These are phyloP conservation scores for Agriopis marginaria DNA, from an alignment of 2,888 invertebrate species.

Conservation along the genomic window DNA sequence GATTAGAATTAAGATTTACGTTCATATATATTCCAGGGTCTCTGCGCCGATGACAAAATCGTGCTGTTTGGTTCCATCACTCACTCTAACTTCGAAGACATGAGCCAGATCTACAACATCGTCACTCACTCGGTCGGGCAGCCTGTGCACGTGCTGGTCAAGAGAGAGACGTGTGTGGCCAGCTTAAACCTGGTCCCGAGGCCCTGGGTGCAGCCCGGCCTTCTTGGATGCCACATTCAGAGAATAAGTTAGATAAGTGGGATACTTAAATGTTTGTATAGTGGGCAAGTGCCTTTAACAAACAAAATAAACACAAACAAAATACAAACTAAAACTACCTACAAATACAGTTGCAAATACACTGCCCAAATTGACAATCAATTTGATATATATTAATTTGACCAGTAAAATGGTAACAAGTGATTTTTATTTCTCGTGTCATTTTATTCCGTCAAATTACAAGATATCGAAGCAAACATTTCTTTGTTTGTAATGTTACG, in stretches of 20 bases:
- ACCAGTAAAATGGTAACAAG: too few relatives aligned
- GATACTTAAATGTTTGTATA: neutral
- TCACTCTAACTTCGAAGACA: conserved; percentile 88
- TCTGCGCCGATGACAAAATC: conserved; percentile 89
- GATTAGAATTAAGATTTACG: too few relatives aligned
- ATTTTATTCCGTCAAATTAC: too few relatives aligned
- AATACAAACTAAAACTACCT: too few relatives aligned
- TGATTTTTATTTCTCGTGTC: too few relatives aligned
- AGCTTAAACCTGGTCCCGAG: conserved; percentile 89
- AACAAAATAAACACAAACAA: too few relatives aligned
- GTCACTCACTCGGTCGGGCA: conserved; percentile 88
- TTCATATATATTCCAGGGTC: conserved; percentile 85
- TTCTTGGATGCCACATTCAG: conserved; percentile 87
- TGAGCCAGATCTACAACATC: conserved; percentile 89
- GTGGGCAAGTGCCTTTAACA: too few relatives aligned
- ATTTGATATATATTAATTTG: too few relatives aligned
- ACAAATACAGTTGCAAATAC: too few relatives aligned
- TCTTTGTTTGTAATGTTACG: too few relatives aligned
- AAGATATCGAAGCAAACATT: too few relatives aligned
- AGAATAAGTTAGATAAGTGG: conserved; percentile 41
- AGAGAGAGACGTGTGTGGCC: conserved; percentile 74
- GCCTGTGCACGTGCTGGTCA: conserved; percentile 82
- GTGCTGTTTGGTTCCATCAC: conserved; percentile 93
- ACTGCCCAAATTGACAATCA: too few relatives aligned
- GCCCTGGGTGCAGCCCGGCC: conserved; percentile 92